Evolutionary conservation across 2,797 vertebrate genomes (phyloP).

Genomic region (Apogon talboti): DNA sequence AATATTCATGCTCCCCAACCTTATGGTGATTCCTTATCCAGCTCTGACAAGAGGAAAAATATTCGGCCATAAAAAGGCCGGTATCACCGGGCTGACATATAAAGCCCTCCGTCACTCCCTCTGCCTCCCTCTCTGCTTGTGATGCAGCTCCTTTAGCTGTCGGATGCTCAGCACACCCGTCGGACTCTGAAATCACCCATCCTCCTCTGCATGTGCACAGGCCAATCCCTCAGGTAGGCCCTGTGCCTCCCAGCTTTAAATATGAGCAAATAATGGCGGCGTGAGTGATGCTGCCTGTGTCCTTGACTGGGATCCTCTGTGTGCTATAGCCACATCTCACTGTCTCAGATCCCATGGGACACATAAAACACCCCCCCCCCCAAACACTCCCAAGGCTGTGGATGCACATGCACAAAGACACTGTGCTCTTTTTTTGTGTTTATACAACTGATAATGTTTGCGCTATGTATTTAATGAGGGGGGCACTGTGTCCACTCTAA

Average conservation of each 20-base stretch:
- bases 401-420: constrained; percentile 66
- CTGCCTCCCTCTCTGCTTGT: constrained; percentile 27
- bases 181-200: constrained; percentile 79
- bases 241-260: constrained; percentile 75
- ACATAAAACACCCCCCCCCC: constrained; percentile 71
- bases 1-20: constrained; percentile 80
- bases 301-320: constrained; percentile 83
- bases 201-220: constrained; percentile 65
- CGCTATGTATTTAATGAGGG: constrained; percentile 72
- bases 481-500: constrained; percentile 66
- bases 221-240: constrained; percentile 74
- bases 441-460: constrained; percentile 63
- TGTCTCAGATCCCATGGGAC: constrained; percentile 71
- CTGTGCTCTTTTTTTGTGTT: constrained; percentile 63
- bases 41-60: constrained; percentile 80
- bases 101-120: constrained; percentile 74
- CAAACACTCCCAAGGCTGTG: constrained; percentile 76
- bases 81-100: constrained; percentile 78
- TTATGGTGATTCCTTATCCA: constrained; percentile 81
- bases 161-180: constrained; percentile 74
- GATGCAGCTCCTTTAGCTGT: constrained; percentile 61
- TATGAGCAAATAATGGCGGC: constrained; percentile 80
- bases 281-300: constrained; percentile 81
- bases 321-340: constrained; percentile 78
- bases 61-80: constrained; percentile 79